Conservation (phyloP, 1,140 invertebrate genomes). For the Hirudo medicinalis region DNA sequence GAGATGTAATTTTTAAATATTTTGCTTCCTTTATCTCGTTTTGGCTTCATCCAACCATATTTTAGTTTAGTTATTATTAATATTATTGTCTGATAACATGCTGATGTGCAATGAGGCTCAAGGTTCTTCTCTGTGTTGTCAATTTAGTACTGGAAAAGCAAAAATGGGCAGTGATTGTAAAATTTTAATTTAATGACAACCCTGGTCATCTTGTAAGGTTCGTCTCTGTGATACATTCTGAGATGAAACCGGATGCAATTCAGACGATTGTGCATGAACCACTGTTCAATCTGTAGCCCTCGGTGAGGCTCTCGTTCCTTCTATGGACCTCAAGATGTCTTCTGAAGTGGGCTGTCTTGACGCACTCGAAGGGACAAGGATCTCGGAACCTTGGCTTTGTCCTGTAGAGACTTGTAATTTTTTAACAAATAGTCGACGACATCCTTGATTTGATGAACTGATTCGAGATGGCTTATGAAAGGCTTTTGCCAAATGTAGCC, state of each 20-base stretch:
- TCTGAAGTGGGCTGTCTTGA: slow-evolving; percentile 13
- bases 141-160: too few relatives aligned
- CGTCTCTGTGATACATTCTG: slow-evolving; percentile 12
- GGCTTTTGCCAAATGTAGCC: not conserved
- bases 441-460: not conserved
- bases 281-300: slow-evolving; percentile 20
- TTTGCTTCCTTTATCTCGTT: too few relatives aligned
- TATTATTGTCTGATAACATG: too few relatives aligned
- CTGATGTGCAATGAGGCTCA: too few relatives aligned
- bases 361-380: slow-evolving; percentile 16
- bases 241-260: slow-evolving; percentile 14
- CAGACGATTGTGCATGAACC: slow-evolving; percentile 14
- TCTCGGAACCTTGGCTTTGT: not conserved
- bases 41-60: too few relatives aligned
- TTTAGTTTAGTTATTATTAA: too few relatives aligned
- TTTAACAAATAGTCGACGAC: not conserved
- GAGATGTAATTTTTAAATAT: too few relatives aligned
- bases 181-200: too few relatives aligned
- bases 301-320: slow-evolving; percentile 16
- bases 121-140: too few relatives aligned
- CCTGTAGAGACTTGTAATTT: not conserved
- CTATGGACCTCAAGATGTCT: slow-evolving; percentile 13
- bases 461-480: slow-evolving; percentile 1
- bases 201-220: slow-evolving; percentile 15
- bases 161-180: too few relatives aligned